phyloP scores from a whole-genome alignment of 2,888 invertebrate genomes.

The Yponomeuta malinellus region DNA sequence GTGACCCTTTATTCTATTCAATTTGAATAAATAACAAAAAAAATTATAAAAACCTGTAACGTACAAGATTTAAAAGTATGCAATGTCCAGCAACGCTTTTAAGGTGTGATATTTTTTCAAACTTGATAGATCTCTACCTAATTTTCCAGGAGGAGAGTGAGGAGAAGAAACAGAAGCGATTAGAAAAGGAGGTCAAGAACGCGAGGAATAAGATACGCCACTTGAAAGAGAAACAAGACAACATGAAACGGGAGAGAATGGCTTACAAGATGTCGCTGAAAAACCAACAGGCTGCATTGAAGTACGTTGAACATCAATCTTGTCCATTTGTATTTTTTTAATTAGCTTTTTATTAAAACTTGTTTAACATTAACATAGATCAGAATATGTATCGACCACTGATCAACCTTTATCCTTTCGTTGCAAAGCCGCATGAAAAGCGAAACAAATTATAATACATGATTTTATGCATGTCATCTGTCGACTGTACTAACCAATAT shows the following conservation, averaged over 20 bases:
- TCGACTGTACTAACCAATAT: not conserved
- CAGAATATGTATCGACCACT: not conserved
- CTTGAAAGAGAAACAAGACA: constrained; percentile 82
- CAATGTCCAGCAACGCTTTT: too few relatives aligned
- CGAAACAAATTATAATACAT: too few relatives aligned
- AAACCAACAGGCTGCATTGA: constrained; percentile 85
- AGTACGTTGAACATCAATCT: constrained; percentile 45
- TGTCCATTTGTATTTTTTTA: too few relatives aligned
- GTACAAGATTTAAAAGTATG: too few relatives aligned
- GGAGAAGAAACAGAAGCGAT: constrained; percentile 77
- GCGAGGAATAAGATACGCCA: constrained; percentile 80
- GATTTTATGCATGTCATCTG: not conserved
- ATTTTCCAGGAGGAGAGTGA: constrained; percentile 69
- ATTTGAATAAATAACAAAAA: too few relatives aligned
- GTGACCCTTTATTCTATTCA: too few relatives aligned
- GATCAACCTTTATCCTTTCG: too few relatives aligned
- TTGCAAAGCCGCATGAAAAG: too few relatives aligned
- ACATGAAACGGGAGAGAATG: constrained; percentile 86
- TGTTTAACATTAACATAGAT: not conserved
- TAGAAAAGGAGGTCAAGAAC: constrained; percentile 77
- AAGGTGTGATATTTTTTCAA: not conserved
- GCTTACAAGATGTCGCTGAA: constrained; percentile 87
- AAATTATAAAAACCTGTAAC: too few relatives aligned
- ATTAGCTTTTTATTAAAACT: not conserved
- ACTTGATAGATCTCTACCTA: not conserved